A percentile compares a stretch with the other conserved stretches of the same genome.
Conservation (phyloP, 1,140 invertebrate species). For the Procambarus virginalis region DNA sequence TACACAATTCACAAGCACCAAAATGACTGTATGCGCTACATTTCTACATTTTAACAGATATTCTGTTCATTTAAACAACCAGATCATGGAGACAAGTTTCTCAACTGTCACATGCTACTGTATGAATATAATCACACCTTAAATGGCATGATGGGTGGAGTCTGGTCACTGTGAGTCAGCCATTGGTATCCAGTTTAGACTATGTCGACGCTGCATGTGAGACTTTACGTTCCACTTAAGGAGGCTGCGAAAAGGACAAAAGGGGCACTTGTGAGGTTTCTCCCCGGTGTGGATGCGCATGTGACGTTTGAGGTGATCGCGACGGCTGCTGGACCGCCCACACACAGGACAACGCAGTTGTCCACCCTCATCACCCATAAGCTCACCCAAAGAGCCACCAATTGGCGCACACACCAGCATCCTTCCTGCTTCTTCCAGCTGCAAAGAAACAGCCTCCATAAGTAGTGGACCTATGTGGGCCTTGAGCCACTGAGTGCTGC, state of each 20-base stretch:
- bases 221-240: constrained; percentile 60
- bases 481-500: not conserved
- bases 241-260: constrained; percentile 56
- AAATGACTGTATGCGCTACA: too few relatives aligned
- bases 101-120: too few relatives aligned
- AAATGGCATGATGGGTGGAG: too few relatives aligned
- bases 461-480: constrained; percentile 29
- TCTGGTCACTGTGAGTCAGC: not conserved
- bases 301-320: constrained; percentile 61
- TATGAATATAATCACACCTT: too few relatives aligned
- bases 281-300: constrained; percentile 65
- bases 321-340: constrained; percentile 62
- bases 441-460: constrained; percentile 64
- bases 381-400: constrained; percentile 35
- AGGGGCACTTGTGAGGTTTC: constrained; percentile 62
- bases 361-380: constrained; percentile 53
- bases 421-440: constrained; percentile 56
- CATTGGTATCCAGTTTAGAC: constrained; percentile 36
- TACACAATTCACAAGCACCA: too few relatives aligned
- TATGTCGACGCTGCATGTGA: constrained; percentile 59
- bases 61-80: too few relatives aligned
- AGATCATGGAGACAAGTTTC: too few relatives aligned
- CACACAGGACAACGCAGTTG: constrained; percentile 60
- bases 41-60: too few relatives aligned
- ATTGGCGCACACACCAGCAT: constrained; percentile 50